These are phyloP conservation scores for Fragum sueziense DNA, from an alignment of 2,888 invertebrate species.

Conservation along the genomic window DNA sequence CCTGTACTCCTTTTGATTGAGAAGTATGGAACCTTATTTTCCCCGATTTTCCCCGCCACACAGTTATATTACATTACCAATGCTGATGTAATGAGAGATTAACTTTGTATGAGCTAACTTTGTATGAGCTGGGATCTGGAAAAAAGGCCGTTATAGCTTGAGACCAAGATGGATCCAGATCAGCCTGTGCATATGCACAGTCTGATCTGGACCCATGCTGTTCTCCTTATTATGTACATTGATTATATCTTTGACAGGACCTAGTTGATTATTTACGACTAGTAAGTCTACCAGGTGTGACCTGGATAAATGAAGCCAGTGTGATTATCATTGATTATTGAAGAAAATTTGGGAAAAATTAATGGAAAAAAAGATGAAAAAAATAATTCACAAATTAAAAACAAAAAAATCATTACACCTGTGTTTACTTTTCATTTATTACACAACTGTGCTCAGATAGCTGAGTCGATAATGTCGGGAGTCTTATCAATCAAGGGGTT, in stretches of 20 bases:
- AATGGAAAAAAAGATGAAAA: constrained; percentile 15
- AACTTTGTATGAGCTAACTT: background rate
- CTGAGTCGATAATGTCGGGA: too few relatives aligned
- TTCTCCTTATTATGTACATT: background rate
- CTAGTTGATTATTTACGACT: background rate
- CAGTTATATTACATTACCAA: background rate
- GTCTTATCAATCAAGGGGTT: too few relatives aligned
- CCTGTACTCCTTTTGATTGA: background rate
- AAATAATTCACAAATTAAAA: constrained; percentile 3
- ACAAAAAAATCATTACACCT: background rate
- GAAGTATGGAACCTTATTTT: background rate
- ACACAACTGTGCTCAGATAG: too few relatives aligned
- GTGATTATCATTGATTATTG: background rate
- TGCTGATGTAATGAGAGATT: background rate
- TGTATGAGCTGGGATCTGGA: background rate
- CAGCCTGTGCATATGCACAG: too few relatives aligned
- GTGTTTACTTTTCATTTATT: too few relatives aligned
- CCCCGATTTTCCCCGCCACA: background rate
- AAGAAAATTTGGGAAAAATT: constrained; percentile 9
- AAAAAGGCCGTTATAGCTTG: background rate
- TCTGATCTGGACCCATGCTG: too few relatives aligned
- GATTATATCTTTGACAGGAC: constrained; percentile 2
- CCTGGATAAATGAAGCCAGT: background rate
- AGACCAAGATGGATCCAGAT: background rate
- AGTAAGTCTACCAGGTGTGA: background rate